A percentile compares a stretch with the other conserved stretches of the same genome.
Conservation (phyloP, 2,888 invertebrate genomes). For the Drosophila robusta region DNA sequence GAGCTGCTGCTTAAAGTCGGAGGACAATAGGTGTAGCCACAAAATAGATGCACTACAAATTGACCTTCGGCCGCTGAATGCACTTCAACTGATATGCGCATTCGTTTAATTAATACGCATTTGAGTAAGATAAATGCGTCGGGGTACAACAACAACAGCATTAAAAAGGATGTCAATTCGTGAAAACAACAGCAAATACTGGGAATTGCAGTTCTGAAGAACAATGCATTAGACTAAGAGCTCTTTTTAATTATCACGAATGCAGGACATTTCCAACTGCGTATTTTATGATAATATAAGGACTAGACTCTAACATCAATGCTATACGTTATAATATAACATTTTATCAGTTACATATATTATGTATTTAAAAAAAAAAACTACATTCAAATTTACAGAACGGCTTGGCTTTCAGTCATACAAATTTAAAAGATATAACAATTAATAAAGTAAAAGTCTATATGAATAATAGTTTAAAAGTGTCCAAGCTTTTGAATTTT, state of each 20-base stretch:
- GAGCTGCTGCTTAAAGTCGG: conserved; percentile 1
- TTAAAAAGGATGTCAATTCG: not conserved
- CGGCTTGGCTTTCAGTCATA: too few species aligned
- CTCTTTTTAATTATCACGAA: not conserved
- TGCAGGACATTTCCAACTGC: not conserved
- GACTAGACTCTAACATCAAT: not conserved
- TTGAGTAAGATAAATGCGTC: conserved; percentile 32
- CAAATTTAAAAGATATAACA: too few species aligned
- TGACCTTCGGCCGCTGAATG: conserved; percentile 44
- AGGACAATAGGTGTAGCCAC: not conserved
- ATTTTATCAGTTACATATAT: too few species aligned
- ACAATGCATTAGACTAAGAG: not conserved
- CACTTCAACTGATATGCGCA: conserved; percentile 40
- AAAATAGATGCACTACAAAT: not conserved
- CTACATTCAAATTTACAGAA: too few species aligned
- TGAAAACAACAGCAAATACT: conserved; percentile 1
- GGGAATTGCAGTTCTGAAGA: not conserved
- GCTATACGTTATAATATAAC: not conserved
- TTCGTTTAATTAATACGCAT: conserved; percentile 54
- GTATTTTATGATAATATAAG: not conserved
- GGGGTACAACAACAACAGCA: not conserved
- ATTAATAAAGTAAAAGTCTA: too few species aligned
- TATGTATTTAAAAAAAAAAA: not conserved
- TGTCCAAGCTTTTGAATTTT: too few species aligned
- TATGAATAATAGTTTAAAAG: too few species aligned